phyloP scores from a whole-genome alignment of 1,140 invertebrate species.

The Rhagoletis pomonella region DNA sequence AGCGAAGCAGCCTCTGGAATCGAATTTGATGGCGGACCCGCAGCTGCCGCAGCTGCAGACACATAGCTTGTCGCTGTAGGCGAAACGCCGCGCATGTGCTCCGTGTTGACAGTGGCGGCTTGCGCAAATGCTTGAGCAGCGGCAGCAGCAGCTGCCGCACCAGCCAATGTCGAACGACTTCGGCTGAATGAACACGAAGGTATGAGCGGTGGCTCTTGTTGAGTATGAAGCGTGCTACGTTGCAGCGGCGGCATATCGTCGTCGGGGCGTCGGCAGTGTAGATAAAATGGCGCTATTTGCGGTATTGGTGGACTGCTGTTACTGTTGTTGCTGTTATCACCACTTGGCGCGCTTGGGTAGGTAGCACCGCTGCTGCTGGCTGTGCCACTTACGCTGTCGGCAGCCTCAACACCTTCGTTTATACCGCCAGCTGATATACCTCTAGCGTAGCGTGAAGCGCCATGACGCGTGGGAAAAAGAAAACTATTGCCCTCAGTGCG shows the following conservation, averaged over 20 bases:
- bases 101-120: neutral
- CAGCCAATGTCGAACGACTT: slow-evolving; percentile 65
- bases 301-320: slow-evolving; percentile 43
- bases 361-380: neutral
- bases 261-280: neutral
- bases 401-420: neutral
- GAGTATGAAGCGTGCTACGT: slow-evolving; percentile 6
- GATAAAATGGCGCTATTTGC: slow-evolving; percentile 42
- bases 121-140: slow-evolving; percentile 63
- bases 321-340: neutral
- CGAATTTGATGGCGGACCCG: neutral
- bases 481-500: slow-evolving; percentile 27
- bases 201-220: neutral
- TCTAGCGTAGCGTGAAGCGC: neutral
- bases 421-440: slow-evolving; percentile 1
- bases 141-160: slow-evolving; percentile 65
- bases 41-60: neutral
- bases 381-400: neutral
- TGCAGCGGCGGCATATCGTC: slow-evolving; percentile 21
- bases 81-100: slow-evolving; percentile 2
- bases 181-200: slow-evolving; percentile 57
- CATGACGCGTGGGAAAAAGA: neutral
- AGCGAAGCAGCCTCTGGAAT: neutral
- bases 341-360: neutral
- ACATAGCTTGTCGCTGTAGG: neutral